Conservation (phyloP, 2,797 vertebrate genomes). For the Tapera naevia region DNA sequence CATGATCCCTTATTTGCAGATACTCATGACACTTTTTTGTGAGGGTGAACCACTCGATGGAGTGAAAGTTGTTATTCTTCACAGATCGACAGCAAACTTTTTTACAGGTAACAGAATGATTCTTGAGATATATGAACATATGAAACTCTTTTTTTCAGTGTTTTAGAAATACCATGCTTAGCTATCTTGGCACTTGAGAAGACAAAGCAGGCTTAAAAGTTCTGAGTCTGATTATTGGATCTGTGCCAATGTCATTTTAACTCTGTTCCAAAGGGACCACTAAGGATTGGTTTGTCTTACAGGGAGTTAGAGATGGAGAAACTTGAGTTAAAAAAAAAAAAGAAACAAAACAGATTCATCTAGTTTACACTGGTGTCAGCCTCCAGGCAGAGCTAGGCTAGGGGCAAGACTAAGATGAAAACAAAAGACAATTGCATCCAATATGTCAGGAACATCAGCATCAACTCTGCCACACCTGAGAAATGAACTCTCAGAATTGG, state of each 20-base stretch:
- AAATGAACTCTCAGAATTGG: background rate
- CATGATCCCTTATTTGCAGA: slow-evolving; percentile 11
- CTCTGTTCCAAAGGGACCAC: background rate
- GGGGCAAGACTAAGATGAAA: background rate
- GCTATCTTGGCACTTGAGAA: background rate
- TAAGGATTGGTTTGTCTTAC: background rate
- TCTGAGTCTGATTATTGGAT: background rate
- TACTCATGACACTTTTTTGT: background rate
- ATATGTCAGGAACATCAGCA: background rate
- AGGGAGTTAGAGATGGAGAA: background rate
- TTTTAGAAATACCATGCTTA: background rate
- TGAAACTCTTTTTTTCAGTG: background rate
- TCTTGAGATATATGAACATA: background rate
- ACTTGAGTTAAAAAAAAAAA: background rate
- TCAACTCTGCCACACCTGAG: background rate
- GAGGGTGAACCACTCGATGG: background rate
- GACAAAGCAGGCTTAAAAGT: background rate
- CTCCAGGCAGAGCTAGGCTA: background rate
- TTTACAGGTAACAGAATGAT: background rate
- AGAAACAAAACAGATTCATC: background rate
- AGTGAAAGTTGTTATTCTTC: background rate
- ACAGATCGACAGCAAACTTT: background rate
- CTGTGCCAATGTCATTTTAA: background rate
- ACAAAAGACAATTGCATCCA: background rate
- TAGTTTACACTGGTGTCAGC: background rate